Evolutionary conservation across 1,140 invertebrate species (phyloP).

Genomic region (Phenacoccus solenopsis): DNA sequence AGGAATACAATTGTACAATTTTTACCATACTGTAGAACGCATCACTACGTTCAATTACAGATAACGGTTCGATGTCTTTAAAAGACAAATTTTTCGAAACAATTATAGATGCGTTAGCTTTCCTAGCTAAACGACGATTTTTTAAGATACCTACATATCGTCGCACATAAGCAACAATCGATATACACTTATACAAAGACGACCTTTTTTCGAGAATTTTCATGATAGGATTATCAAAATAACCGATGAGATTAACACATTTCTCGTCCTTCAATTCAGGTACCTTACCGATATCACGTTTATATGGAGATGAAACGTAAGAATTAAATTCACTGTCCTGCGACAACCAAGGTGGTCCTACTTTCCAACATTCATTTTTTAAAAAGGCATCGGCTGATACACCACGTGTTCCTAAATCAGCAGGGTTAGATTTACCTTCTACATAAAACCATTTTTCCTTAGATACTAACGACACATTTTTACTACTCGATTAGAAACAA

Average conservation of each 20-base stretch:
- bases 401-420: slow-evolving; percentile 24
- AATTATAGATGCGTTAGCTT: not conserved
- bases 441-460: slow-evolving; percentile 21
- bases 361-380: no score
- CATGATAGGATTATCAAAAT: not conserved
- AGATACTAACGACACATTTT: not conserved
- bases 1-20: not conserved
- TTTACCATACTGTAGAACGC: not conserved
- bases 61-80: no score
- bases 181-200: not conserved
- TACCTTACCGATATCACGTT: not conserved
- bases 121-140: not conserved
- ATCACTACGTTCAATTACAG: slow-evolving; percentile 9
- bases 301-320: not conserved
- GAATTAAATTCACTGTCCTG: not conserved
- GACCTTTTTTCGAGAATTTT: not conserved
- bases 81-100: not conserved
- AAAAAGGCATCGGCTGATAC: not conserved
- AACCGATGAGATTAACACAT: not conserved
- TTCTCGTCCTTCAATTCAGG: slow-evolving; percentile 9
- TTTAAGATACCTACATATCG: not conserved
- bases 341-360: slow-evolving; percentile 22
- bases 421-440: slow-evolving; percentile 21
- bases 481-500: slow-evolving; percentile 24
- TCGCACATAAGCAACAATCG: not conserved